Percentiles rank a stretch among this genome's conserved stretches.
These are phyloP conservation scores for Pocillopora verrucosa DNA, from an alignment of 64 coral and sea anemone genomes.

Conservation along the genomic window DNA sequence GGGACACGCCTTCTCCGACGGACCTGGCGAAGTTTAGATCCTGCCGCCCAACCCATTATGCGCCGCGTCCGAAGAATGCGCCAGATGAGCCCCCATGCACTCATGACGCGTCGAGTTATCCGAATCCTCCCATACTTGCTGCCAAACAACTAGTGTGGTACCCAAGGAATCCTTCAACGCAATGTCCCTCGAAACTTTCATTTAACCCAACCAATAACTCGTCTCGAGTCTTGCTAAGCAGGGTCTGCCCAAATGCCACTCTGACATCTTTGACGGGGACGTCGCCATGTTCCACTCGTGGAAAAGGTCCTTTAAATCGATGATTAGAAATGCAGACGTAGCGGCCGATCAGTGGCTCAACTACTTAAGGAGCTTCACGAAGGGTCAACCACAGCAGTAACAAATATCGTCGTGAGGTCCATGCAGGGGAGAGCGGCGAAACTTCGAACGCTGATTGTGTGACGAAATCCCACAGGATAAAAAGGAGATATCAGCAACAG, in stretches of 20 bases:
- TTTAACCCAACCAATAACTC: slow-evolving; percentile 26
- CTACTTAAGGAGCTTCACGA: too few relatives aligned
- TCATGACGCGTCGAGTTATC: too few relatives aligned
- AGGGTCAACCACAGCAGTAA: too few relatives aligned
- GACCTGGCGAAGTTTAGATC: too few relatives aligned
- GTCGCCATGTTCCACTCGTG: too few relatives aligned
- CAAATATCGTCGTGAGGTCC: neutral
- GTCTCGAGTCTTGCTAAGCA: slow-evolving; percentile 31
- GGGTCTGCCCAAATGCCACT: slow-evolving; percentile 40
- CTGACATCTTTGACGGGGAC: slow-evolving; percentile 33
- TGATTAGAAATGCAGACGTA: too few relatives aligned
- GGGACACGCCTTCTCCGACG: too few relatives aligned
- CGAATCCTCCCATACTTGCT: neutral
- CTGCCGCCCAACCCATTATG: too few relatives aligned
- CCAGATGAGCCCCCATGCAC: too few relatives aligned
- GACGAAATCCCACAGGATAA: slow-evolving; percentile 52
- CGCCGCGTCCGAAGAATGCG: too few relatives aligned
- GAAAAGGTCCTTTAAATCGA: too few relatives aligned
- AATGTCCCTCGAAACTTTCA: slow-evolving; percentile 27
- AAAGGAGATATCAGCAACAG: slow-evolving; percentile 22
- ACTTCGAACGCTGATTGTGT: neutral
- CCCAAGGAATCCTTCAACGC: neutral
- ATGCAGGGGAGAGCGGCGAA: neutral
- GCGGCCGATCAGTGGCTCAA: too few relatives aligned
- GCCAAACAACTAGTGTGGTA: neutral